phyloP scores from a whole-genome alignment of 1,140 invertebrate genomes.

The Penaeus indicus region DNA sequence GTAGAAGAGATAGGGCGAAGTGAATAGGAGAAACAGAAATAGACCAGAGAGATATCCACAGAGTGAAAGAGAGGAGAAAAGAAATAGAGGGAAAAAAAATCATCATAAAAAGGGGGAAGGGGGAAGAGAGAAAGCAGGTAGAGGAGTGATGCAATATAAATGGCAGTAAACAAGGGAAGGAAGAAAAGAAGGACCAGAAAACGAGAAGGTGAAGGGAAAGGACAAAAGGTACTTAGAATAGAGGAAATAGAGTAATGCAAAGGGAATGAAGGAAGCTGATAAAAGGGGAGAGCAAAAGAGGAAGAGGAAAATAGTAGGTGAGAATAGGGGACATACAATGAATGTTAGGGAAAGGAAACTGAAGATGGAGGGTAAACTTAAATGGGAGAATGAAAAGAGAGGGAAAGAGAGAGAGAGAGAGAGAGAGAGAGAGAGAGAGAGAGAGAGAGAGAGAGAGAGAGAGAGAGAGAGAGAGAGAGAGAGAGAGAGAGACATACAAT shows the following conservation, averaged over 20 bases:
- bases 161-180: not conserved
- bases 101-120: not conserved
- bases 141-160: not conserved
- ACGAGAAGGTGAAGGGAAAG: not conserved
- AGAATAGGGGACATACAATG: not conserved
- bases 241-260: not conserved
- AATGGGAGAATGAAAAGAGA: not conserved
- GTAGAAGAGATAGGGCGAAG: constrained; percentile 1
- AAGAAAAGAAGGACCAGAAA: not conserved
- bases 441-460: too few species aligned
- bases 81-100: not conserved
- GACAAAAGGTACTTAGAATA: not conserved
- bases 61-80: not conserved
- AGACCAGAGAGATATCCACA: too few species aligned
- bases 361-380: not conserved
- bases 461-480: too few species aligned
- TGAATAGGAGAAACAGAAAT: not conserved
- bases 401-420: not conserved
- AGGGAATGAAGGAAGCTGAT: not conserved
- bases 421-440: too few species aligned
- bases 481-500: too few species aligned
- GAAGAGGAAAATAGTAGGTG: not conserved
- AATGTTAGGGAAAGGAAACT: not conserved
- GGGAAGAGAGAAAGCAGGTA: not conserved
- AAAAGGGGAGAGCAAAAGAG: not conserved